phyloP scores from a whole-genome alignment of 2,113 vertebrate genomes.

The Tyrannus savana region DNA sequence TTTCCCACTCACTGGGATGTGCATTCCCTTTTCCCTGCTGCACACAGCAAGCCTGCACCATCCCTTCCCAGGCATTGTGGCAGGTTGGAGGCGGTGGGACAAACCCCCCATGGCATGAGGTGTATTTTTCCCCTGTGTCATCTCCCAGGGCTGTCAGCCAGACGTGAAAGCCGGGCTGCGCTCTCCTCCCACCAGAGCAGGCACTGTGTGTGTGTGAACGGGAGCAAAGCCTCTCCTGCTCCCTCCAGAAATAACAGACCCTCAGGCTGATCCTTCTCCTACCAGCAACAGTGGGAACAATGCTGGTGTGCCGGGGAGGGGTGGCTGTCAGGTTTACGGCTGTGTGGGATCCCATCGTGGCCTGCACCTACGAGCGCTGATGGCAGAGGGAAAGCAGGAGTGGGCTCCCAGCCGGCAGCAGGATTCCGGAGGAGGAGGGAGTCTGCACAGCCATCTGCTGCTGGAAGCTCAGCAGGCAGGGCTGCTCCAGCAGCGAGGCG shows the following conservation, averaged over 20 bases:
- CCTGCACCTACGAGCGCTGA: not conserved
- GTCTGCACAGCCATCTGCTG: conserved; percentile 49
- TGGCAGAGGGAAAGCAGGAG: not conserved
- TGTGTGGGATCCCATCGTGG: not conserved
- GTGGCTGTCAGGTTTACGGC: not conserved
- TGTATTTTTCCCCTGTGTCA: not conserved
- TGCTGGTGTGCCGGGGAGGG: not conserved
- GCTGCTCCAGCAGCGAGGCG: not conserved
- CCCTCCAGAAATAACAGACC: not conserved
- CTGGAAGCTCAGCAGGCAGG: not conserved
- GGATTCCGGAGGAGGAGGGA: conserved; percentile 13
- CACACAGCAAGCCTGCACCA: not conserved
- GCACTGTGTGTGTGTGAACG: not conserved
- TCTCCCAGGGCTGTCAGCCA: conserved; percentile 16
- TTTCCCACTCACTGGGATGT: not conserved
- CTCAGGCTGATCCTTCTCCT: not conserved
- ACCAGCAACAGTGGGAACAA: not conserved
- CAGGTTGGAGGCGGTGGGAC: not conserved
- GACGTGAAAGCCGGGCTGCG: not conserved
- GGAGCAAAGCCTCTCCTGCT: not conserved
- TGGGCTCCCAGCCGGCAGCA: not conserved
- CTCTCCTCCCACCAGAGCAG: conserved; percentile 19
- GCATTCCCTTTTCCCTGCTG: not conserved
- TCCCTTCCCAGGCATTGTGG: not conserved
- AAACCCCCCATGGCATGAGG: not conserved